Evolutionary conservation across 2,797 vertebrate genomes (phyloP), one percentile per base, ranked within the genome.

Genomic region (Pteronotus mesoamericanus): DNA sequence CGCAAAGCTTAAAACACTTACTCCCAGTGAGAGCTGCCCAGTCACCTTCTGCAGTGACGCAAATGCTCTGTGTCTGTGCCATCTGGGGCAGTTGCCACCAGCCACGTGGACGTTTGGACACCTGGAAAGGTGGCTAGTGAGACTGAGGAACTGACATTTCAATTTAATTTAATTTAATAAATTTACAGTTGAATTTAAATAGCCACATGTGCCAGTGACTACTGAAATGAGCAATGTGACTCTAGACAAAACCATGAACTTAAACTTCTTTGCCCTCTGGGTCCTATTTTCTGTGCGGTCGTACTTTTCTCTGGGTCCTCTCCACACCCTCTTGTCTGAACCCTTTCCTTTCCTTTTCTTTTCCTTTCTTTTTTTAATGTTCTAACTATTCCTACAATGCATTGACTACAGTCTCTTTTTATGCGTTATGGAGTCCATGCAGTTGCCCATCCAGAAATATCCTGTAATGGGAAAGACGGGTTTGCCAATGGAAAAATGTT

Each of bases 401-500:
- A 55, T 89, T 83, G 53, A 80, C 11, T 8, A 44, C 64, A 64
- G 72, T 68, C 80, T 77, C 22, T 85, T 91, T 89, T 90, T 59
- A 64, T 69, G 78, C 95, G 8, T 22, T 71, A 39, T 11, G 37
- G 78, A 85, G 24, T 84, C 68, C 55, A 29, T 80, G 29, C 84
- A 69, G 0, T 55, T 94, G 83, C 92, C 55, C 59, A 44, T 64
- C 44, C 42, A 74, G 89, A 90, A 88, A 71, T 78, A 55, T 32
- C 48, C 61, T 82, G 46, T 44, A 26, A 26, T 64, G 42, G 72
- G 66, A 68, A 74, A 93, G 55, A 92, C 72, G 91, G 42, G 39
- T n/a, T 92, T 80, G 24, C 53, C 72, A 34, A 39, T 80, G n/a
- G 66, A 94, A 84, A 84, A 87, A 86, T 77, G 42, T 83, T 85